Conservation (phyloP, 2,797 vertebrate species). For the Lophura swinhoii region DNA sequence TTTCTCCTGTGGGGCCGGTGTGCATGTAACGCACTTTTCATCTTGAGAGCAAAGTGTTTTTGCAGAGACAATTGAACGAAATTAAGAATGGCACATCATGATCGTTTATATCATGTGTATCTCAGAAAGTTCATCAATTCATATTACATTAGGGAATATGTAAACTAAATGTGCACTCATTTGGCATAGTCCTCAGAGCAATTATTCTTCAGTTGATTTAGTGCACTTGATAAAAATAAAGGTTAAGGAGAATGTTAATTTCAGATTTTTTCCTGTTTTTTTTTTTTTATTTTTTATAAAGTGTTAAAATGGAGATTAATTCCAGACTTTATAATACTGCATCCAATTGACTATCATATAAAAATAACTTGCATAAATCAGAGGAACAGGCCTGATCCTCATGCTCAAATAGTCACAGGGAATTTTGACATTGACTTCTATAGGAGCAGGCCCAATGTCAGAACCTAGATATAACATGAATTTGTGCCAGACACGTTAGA, state of each 20-base stretch:
- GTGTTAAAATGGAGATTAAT: conserved; percentile 73
- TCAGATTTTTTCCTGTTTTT: conserved; percentile 37
- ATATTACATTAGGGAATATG: conserved; percentile 79
- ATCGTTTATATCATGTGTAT: conserved; percentile 71
- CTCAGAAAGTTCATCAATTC: conserved; percentile 79
- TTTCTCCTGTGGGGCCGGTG: background rate
- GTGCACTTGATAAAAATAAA: conserved; percentile 80
- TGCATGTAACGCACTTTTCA: background rate
- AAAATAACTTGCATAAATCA: conserved; percentile 72
- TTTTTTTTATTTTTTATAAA: conserved; percentile 28
- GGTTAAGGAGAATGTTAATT: conserved; percentile 75
- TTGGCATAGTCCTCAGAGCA: conserved; percentile 78
- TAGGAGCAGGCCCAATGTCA: conserved; percentile 67
- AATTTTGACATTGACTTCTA: conserved; percentile 71
- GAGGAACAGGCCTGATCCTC: background rate
- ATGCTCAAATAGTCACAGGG: background rate
- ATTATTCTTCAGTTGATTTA: conserved; percentile 81
- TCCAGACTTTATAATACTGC: conserved; percentile 64
- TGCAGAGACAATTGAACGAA: conserved; percentile 73
- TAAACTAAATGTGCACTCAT: conserved; percentile 77
- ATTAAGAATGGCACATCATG: conserved; percentile 78
- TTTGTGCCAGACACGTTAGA: conserved; percentile 67
- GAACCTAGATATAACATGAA: conserved; percentile 72
- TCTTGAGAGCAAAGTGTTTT: conserved; percentile 65
- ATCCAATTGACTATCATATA: conserved; percentile 51